Percentiles rank a stretch among this genome's conserved stretches.
These are phyloP conservation scores for Myotis vivesi DNA, from an alignment of 2,797 vertebrate genomes.

Conservation along the genomic window DNA sequence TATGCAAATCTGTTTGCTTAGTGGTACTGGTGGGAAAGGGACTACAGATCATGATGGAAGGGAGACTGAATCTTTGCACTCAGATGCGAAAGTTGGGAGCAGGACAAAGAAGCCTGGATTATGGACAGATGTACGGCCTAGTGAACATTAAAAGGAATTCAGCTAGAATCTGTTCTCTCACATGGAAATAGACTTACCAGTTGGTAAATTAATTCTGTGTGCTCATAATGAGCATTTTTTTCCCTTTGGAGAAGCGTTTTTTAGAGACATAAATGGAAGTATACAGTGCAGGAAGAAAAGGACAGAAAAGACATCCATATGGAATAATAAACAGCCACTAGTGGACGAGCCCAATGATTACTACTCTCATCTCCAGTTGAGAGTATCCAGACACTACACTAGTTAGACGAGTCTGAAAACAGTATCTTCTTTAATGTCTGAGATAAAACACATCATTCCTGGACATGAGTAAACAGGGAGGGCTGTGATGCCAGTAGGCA, in stretches of 20 bases:
- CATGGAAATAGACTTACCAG: slow-evolving; percentile 57
- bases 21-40: not conserved
- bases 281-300: slow-evolving; percentile 43
- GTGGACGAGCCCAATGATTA: not conserved
- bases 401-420: slow-evolving; percentile 34
- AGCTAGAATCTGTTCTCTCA: slow-evolving; percentile 57
- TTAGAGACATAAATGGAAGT: slow-evolving; percentile 52
- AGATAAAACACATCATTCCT: slow-evolving; percentile 62
- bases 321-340: slow-evolving; percentile 31
- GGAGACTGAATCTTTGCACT: not conserved
- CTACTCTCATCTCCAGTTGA: slow-evolving; percentile 51
- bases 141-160: slow-evolving; percentile 56
- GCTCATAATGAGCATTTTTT: slow-evolving; percentile 69
- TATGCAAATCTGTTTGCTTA: too few relatives aligned
- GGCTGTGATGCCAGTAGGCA: slow-evolving; percentile 30
- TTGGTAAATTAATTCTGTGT: slow-evolving; percentile 76
- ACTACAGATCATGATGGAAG: not conserved
- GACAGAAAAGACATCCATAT: slow-evolving; percentile 50
- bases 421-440: slow-evolving; percentile 40
- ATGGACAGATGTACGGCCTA: slow-evolving; percentile 41
- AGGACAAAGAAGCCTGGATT: not conserved
- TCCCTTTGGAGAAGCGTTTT: slow-evolving; percentile 53
- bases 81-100: not conserved
- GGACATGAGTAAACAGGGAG: not conserved
- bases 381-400: slow-evolving; percentile 46